Percentiles rank a stretch among this genome's conserved stretches.
Evolutionary conservation across 2,888 invertebrate species (phyloP).

Genomic region (Andrena marginata): DNA sequence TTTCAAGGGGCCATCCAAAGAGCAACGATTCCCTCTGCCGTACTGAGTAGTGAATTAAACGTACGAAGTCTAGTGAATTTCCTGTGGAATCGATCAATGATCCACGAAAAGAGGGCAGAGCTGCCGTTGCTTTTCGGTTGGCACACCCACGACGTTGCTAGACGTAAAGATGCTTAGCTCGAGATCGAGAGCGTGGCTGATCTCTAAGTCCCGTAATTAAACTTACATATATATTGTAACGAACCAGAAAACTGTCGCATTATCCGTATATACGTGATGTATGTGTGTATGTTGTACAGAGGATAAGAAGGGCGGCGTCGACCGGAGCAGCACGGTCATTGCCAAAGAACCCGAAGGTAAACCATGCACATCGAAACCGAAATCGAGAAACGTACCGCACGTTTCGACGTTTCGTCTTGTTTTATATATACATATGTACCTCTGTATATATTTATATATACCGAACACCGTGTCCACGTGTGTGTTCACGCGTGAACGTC

Average conservation of each 20-base stretch:
- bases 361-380: constrained; percentile 51
- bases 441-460: constrained; percentile 34
- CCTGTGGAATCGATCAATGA: too few species aligned
- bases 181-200: constrained; percentile 32
- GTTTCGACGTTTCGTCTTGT: constrained; percentile 65
- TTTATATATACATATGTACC: constrained; percentile 46
- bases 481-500: constrained; percentile 52
- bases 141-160: constrained; percentile 2
- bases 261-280: constrained; percentile 83
- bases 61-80: too few species aligned
- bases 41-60: background rate
- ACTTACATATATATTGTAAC: constrained; percentile 35
- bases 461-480: constrained; percentile 27
- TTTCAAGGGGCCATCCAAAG: constrained; percentile 7
- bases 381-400: constrained; percentile 55
- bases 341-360: constrained; percentile 97
- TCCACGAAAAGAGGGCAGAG: too few species aligned
- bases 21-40: background rate
- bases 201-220: constrained; percentile 45
- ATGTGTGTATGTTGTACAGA: constrained; percentile 89
- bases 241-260: constrained; percentile 71
- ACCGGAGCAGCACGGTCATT: constrained; percentile 97
- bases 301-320: constrained; percentile 96
- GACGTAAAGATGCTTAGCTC: constrained; percentile 40
- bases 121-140: constrained; percentile 13